Evolutionary conservation across 1,140 invertebrate species (phyloP).

Genomic region (Papilio polyxenes): DNA sequence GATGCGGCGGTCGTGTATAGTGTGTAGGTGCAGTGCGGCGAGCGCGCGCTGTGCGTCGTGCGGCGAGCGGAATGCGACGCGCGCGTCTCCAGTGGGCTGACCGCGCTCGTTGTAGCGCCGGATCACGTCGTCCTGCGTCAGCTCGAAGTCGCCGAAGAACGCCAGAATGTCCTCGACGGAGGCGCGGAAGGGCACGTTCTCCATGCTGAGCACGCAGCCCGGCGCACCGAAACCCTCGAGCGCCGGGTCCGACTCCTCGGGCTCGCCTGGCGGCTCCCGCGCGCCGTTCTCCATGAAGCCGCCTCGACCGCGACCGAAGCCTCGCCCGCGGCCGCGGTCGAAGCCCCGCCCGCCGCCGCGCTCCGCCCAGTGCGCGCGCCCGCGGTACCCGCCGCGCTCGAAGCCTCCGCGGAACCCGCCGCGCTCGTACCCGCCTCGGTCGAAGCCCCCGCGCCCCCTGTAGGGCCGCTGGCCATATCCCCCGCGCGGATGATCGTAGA

Average conservation of each 20-base stretch:
- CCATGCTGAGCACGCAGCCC: slow-evolving; percentile 90
- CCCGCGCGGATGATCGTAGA: slow-evolving; percentile 55
- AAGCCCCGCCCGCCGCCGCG: slow-evolving; percentile 49
- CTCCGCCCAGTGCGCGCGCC: slow-evolving; percentile 58
- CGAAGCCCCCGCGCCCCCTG: slow-evolving; percentile 64
- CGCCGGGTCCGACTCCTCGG: slow-evolving; percentile 62
- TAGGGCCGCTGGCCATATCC: slow-evolving; percentile 58
- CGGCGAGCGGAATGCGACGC: slow-evolving; percentile 89
- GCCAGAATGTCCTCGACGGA: slow-evolving; percentile 92
- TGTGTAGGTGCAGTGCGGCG: slow-evolving; percentile 72
- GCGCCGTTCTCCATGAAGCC: slow-evolving; percentile 60
- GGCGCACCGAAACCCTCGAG: slow-evolving; percentile 86
- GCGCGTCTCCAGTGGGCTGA: slow-evolving; percentile 93
- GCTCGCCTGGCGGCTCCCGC: slow-evolving; percentile 52
- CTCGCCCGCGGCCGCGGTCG: slow-evolving; percentile 53
- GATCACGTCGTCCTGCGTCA: slow-evolving; percentile 89
- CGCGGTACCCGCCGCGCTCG: slow-evolving; percentile 57
- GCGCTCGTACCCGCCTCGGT: slow-evolving; percentile 57
- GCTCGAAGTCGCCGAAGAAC: slow-evolving; percentile 90
- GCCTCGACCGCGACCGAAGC: slow-evolving; percentile 61
- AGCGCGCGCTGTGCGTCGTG: slow-evolving; percentile 89
- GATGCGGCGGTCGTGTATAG: slow-evolving; percentile 71
- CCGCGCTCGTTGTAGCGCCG: slow-evolving; percentile 91
- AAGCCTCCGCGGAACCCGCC: slow-evolving; percentile 60
- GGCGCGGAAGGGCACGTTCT: slow-evolving; percentile 93